Base-by-base conservation (phyloP, 1,140 invertebrate species). In the Heliconius himera region DNA sequence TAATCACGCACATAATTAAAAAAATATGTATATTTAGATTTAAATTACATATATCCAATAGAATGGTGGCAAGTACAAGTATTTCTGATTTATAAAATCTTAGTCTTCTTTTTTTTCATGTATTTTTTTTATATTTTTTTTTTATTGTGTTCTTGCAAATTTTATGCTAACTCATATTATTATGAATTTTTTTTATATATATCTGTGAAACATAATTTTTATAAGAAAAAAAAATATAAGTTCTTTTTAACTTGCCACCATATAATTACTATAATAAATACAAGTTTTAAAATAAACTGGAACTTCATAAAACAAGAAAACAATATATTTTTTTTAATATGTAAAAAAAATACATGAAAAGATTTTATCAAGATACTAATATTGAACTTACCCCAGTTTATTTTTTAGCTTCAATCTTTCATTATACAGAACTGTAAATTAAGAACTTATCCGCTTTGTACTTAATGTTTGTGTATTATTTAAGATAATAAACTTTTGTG, bases 381-480 rank as follows among this genome's bases (percentile, higher is more conserved):
- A 33, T 71, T 71, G 0, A 36, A 71, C 13, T 36, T 71, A 71
- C 5, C 11, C 1, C 60, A 66, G 60, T 66, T 60, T 66, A 66
- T 26, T 66, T 66, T 26, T 66, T 26, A 66, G 22, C 22, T 66
- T 22, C 11, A 11, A 66, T 5, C 9, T 29, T 66, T 66, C 5
- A 26, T 22, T 66, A 66, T 0, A 66, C 26, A 26, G 11, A 3
- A 18, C 22, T 36, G n/a, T 72, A 38, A n/a, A 72, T 38, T n/a
- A 72, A 38, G n/a, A 72, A 38, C 2, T 6, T 26, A 41, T 38
- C 70, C 70, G 18, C 33, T 41, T 38, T 72, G 77, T 78, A 78
- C 77, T 78, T 73, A 73, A 78, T 22, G 60, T 73, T 56, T 78
- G 77, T 73, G 72, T 78, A 78, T 78, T 78, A 51, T 78, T 54